Conservation (phyloP, 2,113 vertebrate genomes). For the Campylomormyrus numenius region DNA sequence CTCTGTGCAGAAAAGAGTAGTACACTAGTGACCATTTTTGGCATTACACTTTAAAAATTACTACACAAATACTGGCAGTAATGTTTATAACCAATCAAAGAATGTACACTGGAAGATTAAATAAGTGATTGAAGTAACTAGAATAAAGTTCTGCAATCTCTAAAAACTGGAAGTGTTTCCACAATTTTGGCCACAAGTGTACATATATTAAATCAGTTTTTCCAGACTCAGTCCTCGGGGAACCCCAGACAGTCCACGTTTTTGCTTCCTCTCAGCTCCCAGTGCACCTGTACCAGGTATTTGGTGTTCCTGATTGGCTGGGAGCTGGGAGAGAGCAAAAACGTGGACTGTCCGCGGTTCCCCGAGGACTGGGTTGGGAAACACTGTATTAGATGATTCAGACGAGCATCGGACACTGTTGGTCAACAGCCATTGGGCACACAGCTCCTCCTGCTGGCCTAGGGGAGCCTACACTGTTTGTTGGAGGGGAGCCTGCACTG, state of each 20-base stretch:
- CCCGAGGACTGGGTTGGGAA: too few species aligned
- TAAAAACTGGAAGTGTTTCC: background rate
- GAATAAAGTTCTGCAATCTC: background rate
- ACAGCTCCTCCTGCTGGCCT: background rate
- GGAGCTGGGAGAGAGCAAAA: too few species aligned
- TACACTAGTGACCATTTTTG: background rate
- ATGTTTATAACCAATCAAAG: background rate
- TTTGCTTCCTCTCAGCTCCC: too few species aligned
- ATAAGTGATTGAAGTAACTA: background rate
- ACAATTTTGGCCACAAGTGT: background rate
- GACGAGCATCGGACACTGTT: background rate
- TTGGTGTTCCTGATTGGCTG: too few species aligned
- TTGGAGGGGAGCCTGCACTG: background rate
- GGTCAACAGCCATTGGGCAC: background rate
- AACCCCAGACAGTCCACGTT: too few species aligned
- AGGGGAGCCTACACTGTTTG: background rate
- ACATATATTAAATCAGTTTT: background rate
- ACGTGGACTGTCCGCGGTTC: too few species aligned
- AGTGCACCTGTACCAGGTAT: too few species aligned
- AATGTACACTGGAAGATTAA: background rate
- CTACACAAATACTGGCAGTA: background rate
- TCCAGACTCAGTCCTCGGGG: too few species aligned
- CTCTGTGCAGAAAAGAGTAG: conserved; percentile 54
- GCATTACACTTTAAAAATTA: background rate
- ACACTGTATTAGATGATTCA: background rate